Conservation (phyloP, 2,797 vertebrate species). For the Paguma larvata region DNA sequence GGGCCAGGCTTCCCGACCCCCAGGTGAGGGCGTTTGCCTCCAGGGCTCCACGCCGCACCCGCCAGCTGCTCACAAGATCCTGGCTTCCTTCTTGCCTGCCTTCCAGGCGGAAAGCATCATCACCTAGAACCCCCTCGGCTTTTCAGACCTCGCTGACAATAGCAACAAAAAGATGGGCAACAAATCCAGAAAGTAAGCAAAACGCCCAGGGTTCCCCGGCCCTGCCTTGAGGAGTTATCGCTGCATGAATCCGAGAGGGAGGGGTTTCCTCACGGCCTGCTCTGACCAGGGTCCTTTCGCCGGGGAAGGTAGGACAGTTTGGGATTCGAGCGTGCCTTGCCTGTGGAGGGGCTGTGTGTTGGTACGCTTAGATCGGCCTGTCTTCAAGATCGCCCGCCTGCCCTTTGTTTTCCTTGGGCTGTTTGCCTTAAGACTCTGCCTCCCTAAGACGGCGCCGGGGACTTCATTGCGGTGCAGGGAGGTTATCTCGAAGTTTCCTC, state of each 20-base stretch:
- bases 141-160: background rate
- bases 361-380: constrained; percentile 64
- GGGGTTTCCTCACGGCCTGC: constrained; percentile 70
- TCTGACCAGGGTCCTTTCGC: constrained; percentile 71
- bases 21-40: background rate
- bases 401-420: constrained; percentile 83
- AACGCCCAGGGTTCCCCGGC: background rate
- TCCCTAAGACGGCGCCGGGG: constrained; percentile 84
- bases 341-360: constrained; percentile 44
- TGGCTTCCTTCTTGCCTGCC: background rate
- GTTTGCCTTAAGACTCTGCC: constrained; percentile 87
- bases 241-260: background rate
- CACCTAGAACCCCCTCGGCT: background rate
- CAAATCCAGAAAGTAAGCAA: background rate
- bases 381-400: constrained; percentile 67
- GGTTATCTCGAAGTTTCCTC: constrained; percentile 77
- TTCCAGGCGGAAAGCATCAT: background rate
- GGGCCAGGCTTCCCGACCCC: background rate
- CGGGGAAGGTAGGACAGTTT: constrained; percentile 53
- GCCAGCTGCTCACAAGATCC: too few species aligned
- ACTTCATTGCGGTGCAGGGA: constrained; percentile 86
- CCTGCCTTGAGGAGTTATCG: background rate
- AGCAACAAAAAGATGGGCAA: background rate
- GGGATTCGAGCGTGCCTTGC: constrained; percentile 28
- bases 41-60: background rate